These are phyloP conservation scores for Laspeyria flexula DNA, from an alignment of 2,888 invertebrate species.

Conservation along the genomic window DNA sequence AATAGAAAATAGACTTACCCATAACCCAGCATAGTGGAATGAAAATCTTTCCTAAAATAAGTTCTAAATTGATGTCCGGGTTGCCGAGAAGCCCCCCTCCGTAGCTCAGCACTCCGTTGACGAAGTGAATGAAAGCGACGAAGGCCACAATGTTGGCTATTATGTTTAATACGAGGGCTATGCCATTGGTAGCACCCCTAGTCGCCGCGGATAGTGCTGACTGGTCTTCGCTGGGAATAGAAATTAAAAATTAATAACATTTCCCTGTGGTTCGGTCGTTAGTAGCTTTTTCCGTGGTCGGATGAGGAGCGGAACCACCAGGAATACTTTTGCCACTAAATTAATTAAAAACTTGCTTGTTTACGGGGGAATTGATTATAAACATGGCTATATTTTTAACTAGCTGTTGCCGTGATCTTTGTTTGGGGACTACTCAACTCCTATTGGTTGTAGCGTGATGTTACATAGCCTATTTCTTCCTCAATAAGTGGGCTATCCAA, in stretches of 20 bases:
- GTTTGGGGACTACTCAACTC: too few species aligned
- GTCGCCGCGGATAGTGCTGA: slow-evolving; percentile 96
- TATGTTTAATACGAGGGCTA: slow-evolving; percentile 93
- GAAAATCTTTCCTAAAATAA: slow-evolving; percentile 94
- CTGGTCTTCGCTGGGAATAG: slow-evolving; percentile 88
- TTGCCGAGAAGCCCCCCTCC: slow-evolving; percentile 92
- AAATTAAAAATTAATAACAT: neutral
- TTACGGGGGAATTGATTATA: too few species aligned
- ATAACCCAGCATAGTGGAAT: slow-evolving; percentile 96
- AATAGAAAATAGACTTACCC: slow-evolving; percentile 79
- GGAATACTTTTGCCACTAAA: too few species aligned
- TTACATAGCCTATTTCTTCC: too few species aligned
- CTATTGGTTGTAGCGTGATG: too few species aligned
- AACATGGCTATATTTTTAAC: too few species aligned
- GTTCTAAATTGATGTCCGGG: slow-evolving; percentile 88
- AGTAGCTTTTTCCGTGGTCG: too few species aligned
- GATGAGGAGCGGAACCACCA: too few species aligned
- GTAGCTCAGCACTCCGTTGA: slow-evolving; percentile 94
- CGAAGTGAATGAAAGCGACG: slow-evolving; percentile 93
- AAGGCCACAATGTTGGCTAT: slow-evolving; percentile 97
- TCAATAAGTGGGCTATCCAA: too few species aligned
- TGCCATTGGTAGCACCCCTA: slow-evolving; percentile 93
- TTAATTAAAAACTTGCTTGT: too few species aligned
- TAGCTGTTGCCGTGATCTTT: too few species aligned
- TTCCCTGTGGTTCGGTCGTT: too few species aligned